Percentiles rank a stretch among this genome's conserved stretches.
Conservation (phyloP, 2,888 invertebrate genomes). For the Chirona hameri region DNA sequence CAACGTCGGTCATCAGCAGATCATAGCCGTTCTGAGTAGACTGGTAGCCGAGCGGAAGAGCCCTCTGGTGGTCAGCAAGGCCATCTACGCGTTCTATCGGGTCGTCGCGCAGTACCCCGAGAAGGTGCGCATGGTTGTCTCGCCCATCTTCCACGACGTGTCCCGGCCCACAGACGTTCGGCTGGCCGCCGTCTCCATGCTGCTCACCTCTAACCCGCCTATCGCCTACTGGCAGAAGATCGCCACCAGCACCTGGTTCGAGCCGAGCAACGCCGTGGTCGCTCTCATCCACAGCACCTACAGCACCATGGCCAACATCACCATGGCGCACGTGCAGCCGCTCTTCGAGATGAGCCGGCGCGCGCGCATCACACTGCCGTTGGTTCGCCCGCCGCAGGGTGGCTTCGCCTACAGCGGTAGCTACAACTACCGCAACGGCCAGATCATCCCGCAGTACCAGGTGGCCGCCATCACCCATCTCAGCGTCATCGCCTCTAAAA, state of each 20-base stretch:
- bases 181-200: constrained; percentile 45
- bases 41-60: constrained; percentile 41
- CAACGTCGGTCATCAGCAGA: constrained; percentile 45
- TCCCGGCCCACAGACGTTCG: constrained; percentile 43
- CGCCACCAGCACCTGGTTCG: constrained; percentile 46
- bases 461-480: not conserved
- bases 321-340: constrained; percentile 34
- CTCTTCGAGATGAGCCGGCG: constrained; percentile 30
- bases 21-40: constrained; percentile 42
- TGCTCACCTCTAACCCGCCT: constrained; percentile 43
- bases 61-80: constrained; percentile 42
- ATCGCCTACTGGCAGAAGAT: constrained; percentile 46
- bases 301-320: constrained; percentile 41
- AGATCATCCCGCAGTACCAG: not conserved
- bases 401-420: not conserved
- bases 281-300: constrained; percentile 45
- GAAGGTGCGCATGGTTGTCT: constrained; percentile 36
- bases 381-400: not conserved
- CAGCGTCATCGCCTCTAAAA: not conserved
- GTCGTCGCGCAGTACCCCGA: constrained; percentile 40
- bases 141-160: not conserved
- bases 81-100: constrained; percentile 45
- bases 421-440: not conserved
- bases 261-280: constrained; percentile 44
- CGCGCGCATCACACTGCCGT: constrained; percentile 6